Base-by-base conservation (phyloP, 2,113 vertebrate genomes). In the Columbina picui region DNA sequence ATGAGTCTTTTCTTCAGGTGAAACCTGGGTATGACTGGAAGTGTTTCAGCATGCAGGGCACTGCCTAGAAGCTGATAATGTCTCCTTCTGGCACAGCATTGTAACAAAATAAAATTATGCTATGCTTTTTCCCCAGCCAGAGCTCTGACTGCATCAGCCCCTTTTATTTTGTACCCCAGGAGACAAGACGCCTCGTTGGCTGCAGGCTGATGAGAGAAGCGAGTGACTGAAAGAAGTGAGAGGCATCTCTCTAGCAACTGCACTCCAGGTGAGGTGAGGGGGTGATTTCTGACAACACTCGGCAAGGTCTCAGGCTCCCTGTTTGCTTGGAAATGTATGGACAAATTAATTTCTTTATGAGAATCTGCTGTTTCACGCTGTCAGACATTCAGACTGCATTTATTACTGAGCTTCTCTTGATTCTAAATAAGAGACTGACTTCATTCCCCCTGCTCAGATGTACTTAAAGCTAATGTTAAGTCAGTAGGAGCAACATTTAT, bases 171-270 rank as follows among this genome's bases (percentile, higher is more conserved):
- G 26, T 39, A n/a, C 38, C 47, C 18, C 56, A 45, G 69, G 43
- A 82, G 56, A 65, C 1, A 3, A 73, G 67, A n/a, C 0, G 1
- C 11, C 2, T 3, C n/a, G 13, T 77, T 7, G 7, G 50, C 86
- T 86, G 47, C 1, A 2, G 53, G 52, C 39, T 91, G 38, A 9
- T 39, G 52, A 61, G 68, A 81, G 76, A 34, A 75, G 20, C 14
- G 43, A 78, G 56, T 49, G 32, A 23, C 2, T 75, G 49, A 43
- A 78, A 10, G 41, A 53, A 70, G 18, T 39, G 29, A 69, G 43
- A 74, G 56, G n/a, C n/a, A 39, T 71, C 41, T 74, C 30, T 77
- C 55, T 50, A 47, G 29, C 23, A 59, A 14, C 34, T 67, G 64
- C 52, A 36, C 27, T 71, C 89, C 68, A 61, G n/a, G 39, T 84